Evolutionary conservation across 2,888 invertebrate species (phyloP).

Genomic region (Anthrax anthrax): DNA sequence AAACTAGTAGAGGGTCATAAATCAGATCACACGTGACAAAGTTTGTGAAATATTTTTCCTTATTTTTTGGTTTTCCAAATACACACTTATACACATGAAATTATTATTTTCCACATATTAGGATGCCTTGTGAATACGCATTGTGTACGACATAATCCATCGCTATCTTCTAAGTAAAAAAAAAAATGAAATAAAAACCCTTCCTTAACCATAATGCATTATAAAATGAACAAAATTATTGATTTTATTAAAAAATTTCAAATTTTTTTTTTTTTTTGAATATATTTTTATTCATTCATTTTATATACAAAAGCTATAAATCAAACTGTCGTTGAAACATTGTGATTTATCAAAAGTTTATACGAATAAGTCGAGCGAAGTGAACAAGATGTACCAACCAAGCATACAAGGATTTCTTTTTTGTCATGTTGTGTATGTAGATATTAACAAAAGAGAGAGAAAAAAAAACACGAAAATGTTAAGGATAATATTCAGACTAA

Average conservation of each 20-base stretch:
- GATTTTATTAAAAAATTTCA: conserved; percentile 8
- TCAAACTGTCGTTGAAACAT: conserved; percentile 7
- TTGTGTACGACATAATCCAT: too few relatives aligned
- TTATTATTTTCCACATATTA: too few relatives aligned
- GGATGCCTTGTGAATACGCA: too few relatives aligned
- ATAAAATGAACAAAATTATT: background rate
- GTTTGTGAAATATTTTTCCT: background rate
- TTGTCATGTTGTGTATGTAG: background rate
- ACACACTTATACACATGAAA: too few relatives aligned
- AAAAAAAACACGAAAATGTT: background rate
- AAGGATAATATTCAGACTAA: background rate
- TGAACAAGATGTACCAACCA: conserved; percentile 3
- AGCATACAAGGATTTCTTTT: background rate
- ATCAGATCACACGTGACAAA: background rate
- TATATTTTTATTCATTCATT: conserved; percentile 8
- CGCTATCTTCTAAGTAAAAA: too few relatives aligned
- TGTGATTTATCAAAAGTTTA: conserved; percentile 8
- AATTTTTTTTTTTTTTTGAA: conserved; percentile 4
- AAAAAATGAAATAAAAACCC: too few relatives aligned
- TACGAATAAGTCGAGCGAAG: conserved; percentile 5
- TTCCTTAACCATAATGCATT: too few relatives aligned
- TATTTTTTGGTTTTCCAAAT: too few relatives aligned
- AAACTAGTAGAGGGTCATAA: background rate
- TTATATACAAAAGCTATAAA: conserved; percentile 3
- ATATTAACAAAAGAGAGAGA: too few relatives aligned